phyloP scores from a whole-genome alignment of 2,888 invertebrate species.

The Panorpa germanica region DNA sequence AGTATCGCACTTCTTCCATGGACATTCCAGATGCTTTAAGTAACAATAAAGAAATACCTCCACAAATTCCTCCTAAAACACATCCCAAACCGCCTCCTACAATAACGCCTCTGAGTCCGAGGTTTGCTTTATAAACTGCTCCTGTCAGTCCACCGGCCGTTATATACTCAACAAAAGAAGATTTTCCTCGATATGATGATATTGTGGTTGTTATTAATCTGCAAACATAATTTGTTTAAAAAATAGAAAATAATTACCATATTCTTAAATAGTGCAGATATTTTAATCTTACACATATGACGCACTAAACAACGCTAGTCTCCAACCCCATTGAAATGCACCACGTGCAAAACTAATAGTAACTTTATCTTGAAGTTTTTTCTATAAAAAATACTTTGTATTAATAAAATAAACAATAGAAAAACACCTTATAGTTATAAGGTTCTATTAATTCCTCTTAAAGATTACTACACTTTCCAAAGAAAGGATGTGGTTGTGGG shows the following conservation, averaged over 20 bases:
- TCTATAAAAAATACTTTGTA: conserved; percentile 25
- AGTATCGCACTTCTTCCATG: conserved; percentile 42
- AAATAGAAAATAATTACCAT: conserved; percentile 5
- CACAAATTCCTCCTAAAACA: conserved; percentile 37
- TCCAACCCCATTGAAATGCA: conserved; percentile 49
- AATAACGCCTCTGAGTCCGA: conserved; percentile 45
- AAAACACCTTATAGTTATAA: conserved; percentile 1
- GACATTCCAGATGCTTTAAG: conserved; percentile 35
- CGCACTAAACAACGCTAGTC: conserved; percentile 43
- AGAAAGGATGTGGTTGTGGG: too few relatives aligned
- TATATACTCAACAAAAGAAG: conserved; percentile 44
- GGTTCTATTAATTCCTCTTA: too few relatives aligned
- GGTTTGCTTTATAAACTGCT: conserved; percentile 40
- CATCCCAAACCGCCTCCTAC: conserved; percentile 48
- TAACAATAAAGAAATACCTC: conserved; percentile 30
- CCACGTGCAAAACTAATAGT: conserved; percentile 50
- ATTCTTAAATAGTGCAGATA: conserved; percentile 6
- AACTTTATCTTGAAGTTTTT: conserved; percentile 48
- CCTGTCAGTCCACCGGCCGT: conserved; percentile 46
- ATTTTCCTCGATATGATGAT: conserved; percentile 45
- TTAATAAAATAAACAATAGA: conserved; percentile 10
- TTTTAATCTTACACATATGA: conserved; percentile 39
- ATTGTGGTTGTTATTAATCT: conserved; percentile 43
- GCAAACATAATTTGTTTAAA: conserved; percentile 16
- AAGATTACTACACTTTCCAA: too few relatives aligned